Base-by-base conservation (phyloP, 2,797 vertebrate genomes). In the Lophotriccus pileatus region DNA sequence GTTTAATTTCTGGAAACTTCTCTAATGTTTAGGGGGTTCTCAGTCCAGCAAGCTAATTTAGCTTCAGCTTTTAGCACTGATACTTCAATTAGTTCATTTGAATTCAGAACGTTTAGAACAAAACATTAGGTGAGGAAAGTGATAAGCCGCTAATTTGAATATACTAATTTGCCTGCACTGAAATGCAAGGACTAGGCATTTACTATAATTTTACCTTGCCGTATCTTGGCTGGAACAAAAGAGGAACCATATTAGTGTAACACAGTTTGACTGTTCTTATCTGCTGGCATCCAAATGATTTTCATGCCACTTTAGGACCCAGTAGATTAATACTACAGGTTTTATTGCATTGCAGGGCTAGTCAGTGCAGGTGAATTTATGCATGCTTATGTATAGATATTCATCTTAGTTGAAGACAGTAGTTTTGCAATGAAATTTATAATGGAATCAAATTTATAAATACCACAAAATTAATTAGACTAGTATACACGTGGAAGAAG, bases 371-470 rank as follows among this genome's bases (percentile, higher is more conserved):
- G 32, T 67, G 43, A 85, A 87, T 83, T 93, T 92, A 68, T 83
- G 36, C 44, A 49, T 12, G 20, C 15, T 74, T 82, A 52, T 70
- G 28, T 19, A 72, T 10, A 86, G 27, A 17, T 55, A 83, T 49
- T 76, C 2, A 7, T 82, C 63, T 69, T 68, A 50, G 44, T 30
- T 68, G 59, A 90, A 95, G 28, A n/a, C 21, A 88, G 16, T 34
- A 58, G 6, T 73, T 87, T 67, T 82, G 30, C 34, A 82, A 64
- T 22, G 22, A 27, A 86, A 72, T 92, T 90, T 89, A 87, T 52
- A 76, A 80, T 39, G 41, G 44, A 94, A 76, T 82, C 60, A 90
- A 87, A 85, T 83, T 87, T 82, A 41, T 80, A 84, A 90, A 56
- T 50, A 67, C 53, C 27, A 19, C 36, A 50, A 91, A 94, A 93